Percentiles rank a stretch among this genome's conserved stretches.
Evolutionary conservation across 2,888 invertebrate genomes (phyloP).

Genomic region (Lepeophtheirus nordmannii): DNA sequence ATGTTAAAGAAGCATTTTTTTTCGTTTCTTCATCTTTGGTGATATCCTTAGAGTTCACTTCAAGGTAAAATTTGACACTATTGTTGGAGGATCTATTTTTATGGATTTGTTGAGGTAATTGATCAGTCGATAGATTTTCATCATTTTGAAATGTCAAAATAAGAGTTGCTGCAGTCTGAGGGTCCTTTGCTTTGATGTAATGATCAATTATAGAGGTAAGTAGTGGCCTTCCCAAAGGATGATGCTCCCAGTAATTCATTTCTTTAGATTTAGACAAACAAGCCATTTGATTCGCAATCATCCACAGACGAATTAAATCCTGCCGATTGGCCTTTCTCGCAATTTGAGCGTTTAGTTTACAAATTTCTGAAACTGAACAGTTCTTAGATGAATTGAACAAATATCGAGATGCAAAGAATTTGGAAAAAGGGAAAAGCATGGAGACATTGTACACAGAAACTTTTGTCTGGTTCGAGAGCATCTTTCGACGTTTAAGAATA

Average conservation of each 20-base stretch:
- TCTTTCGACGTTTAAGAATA: background rate
- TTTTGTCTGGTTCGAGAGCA: background rate
- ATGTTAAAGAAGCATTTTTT: background rate
- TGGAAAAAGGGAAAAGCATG: background rate
- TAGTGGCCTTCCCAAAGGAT: background rate
- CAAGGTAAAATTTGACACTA: constrained; percentile 2
- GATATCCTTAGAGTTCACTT: background rate
- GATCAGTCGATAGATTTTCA: background rate
- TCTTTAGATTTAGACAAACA: background rate
- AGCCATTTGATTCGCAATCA: background rate
- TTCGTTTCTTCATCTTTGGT: background rate
- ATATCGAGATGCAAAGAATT: background rate
- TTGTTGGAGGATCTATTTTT: background rate
- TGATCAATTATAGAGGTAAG: constrained; percentile 4
- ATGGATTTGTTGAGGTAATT: too few species aligned
- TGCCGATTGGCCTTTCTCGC: background rate
- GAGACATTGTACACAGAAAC: background rate
- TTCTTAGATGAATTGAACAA: background rate
- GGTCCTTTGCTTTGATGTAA: background rate
- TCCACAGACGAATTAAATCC: background rate
- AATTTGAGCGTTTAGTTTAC: background rate
- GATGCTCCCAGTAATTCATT: background rate
- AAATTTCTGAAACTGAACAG: background rate
- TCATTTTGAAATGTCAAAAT: constrained; percentile 2
- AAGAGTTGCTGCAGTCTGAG: constrained; percentile 2